Base-by-base conservation (phyloP, 2,888 invertebrate genomes). In the Scelioninae gen. 1 region DNA sequence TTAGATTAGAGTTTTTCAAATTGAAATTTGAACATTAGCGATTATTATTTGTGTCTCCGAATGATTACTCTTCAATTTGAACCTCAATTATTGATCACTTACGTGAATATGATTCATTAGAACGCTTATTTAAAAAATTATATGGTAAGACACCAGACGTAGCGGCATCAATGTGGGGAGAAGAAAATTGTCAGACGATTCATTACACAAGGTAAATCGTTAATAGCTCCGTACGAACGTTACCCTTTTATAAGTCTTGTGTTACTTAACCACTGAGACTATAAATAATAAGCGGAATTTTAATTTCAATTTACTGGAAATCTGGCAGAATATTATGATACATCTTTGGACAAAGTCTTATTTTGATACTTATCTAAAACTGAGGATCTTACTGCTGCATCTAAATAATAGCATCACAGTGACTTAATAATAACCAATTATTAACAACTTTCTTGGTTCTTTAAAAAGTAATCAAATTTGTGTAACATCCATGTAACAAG, bases 121-220 rank as follows among this genome's bases (percentile, higher is more conserved):
- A 55, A 43, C 11, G 45, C 7, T 65, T 31, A 15, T 49, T 40
- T 66, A 5, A 49, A 58, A 75, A 65, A 74, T 75, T 66, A 75
- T 13, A 75, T 43, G 49, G 13, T 47, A 38, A 47, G 51, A 51
- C 40, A 65, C 11, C 34, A 55, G 47, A 63, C 55, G 45, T 63
- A 55, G 55, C 56, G 40, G 34, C 40, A 16, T 66, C 49, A 13
- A 29, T 13, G 65, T 49, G 66, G 65, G 74, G 63, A 47, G 56
- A 49, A 65, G 56, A 56, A 69, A 77, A 69, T 69, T 77, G 77
- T 62, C 47, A 66, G 68, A 45, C 51, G 16, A 66, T 60, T 68
- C 66, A 68, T 68, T 76, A 68, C 68, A 76, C 76, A 76, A 68
- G 76, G 68, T 68, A 47, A 76, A 68, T 68, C 68, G 45, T 60